Evolutionary conservation across 1,140 invertebrate species (phyloP), one percentile per base, ranked within the genome.

Genomic region (Zaprionus nigranus): DNA sequence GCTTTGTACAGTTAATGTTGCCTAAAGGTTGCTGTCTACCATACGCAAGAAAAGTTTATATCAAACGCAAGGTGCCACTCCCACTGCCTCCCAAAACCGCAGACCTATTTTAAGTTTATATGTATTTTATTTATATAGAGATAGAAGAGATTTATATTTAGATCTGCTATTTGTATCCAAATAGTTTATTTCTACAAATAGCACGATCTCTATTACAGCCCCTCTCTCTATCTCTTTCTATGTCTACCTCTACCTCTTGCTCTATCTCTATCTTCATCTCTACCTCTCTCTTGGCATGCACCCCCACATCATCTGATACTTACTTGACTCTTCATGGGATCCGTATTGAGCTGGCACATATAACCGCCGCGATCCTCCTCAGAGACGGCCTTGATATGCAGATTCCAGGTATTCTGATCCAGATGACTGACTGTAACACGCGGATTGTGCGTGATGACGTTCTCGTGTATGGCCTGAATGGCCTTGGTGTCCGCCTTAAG

Each of bases 401-500:
- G 94, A 93, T 96, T 97, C 97, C 97, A 98, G 58, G 95, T 96
- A 63, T 95, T 95, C 83, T 96, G 95, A 82, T 96, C 96, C 87
- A 95, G 95, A 87, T 97, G 96, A 24, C 96, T 96, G 40, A 97
- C 97, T 5, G 95, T 95, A 15, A 97, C 95, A 51, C 96, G 94
- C 63, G 96, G 95, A 94, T 97, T 97, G 93, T 98, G 97, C 11
- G 97, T 97, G 93, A 98, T 97, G 63, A 98, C 97, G 91, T 97
- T 96, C 79, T 97, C 96, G 93, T 98, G 97, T 91, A 98, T 97
- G 12, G 97, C 97, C 93, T 97, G 96, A 63, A 97, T 96, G 20
- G 96, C 96, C 93, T 97, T 97, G 28, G 96, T 96, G 92, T 97
- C 96, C 17, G 96, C 96, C 93, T 97, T 97, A 51, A 98, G 96